phyloP scores from a whole-genome alignment of 2,888 invertebrate genomes.

The Microctonus hyperodae region DNA sequence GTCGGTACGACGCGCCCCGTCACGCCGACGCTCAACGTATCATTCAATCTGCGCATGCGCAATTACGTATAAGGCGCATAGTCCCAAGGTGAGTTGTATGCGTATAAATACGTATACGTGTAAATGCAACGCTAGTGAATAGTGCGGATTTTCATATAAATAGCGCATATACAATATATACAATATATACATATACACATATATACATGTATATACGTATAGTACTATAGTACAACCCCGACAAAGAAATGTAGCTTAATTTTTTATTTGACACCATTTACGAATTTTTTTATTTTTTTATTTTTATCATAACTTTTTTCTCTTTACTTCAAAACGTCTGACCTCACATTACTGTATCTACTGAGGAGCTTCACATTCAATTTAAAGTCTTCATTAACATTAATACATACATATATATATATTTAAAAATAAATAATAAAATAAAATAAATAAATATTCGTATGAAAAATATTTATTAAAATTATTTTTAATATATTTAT shows the following conservation, averaged over 20 bases:
- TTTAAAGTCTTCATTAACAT: background rate
- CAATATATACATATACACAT: too few relatives aligned
- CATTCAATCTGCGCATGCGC: slow-evolving; percentile 41
- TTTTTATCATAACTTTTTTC: too few relatives aligned
- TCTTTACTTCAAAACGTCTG: background rate
- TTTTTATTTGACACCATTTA: background rate
- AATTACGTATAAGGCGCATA: slow-evolving; percentile 1
- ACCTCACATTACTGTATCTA: background rate
- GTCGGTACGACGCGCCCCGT: slow-evolving; percentile 57
- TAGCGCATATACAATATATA: background rate
- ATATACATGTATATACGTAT: background rate
- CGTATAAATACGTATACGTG: background rate
- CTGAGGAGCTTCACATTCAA: background rate
- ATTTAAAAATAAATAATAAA: background rate
- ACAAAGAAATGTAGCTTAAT: background rate
- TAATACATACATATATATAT: too few relatives aligned
- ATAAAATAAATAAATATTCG: too few relatives aligned
- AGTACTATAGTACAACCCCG: background rate
- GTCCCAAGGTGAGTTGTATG: slow-evolving; percentile 3
- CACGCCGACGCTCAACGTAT: slow-evolving; percentile 54
- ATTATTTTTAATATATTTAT: too few relatives aligned
- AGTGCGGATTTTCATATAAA: background rate
- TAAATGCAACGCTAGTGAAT: background rate
- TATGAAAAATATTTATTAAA: too few relatives aligned
- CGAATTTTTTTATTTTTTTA: background rate